Percentiles rank a stretch among this genome's conserved stretches.
Evolutionary conservation across 2,888 invertebrate species (phyloP).

Genomic region (Ophioninae sp.): DNA sequence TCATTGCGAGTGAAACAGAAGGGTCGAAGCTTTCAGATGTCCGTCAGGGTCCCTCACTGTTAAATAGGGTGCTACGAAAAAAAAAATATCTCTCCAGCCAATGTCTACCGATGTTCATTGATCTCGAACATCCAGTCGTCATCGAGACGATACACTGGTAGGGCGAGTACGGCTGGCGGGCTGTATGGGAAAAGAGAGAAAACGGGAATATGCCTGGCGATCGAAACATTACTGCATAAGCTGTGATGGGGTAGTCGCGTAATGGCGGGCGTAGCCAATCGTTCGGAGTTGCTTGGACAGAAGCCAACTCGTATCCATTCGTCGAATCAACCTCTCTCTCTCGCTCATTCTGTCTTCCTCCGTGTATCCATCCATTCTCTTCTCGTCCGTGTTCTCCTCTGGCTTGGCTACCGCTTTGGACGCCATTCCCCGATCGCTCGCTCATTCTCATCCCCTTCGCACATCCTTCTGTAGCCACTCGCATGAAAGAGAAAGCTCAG

Average conservation of each 20-base stretch:
- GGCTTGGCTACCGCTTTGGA: conserved; percentile 30
- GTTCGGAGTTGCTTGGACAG: conserved; percentile 77
- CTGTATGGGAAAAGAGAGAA: conserved; percentile 39
- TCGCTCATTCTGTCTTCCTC: conserved; percentile 34
- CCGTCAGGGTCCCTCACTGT: too few species aligned
- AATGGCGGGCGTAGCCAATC: conserved; percentile 72
- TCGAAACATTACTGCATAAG: conserved; percentile 63
- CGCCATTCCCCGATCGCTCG: conserved; percentile 33
- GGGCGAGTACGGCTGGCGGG: conserved; percentile 35
- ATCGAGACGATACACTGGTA: conserved; percentile 33
- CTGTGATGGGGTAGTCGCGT: conserved; percentile 51
- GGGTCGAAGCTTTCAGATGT: too few species aligned
- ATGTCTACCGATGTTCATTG: conserved; percentile 17
- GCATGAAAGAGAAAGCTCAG: conserved; percentile 37
- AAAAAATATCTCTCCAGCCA: too few species aligned
- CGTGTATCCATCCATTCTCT: conserved; percentile 16
- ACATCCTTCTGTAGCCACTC: conserved; percentile 16
- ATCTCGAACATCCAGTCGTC: conserved; percentile 17
- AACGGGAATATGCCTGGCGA: conserved; percentile 37
- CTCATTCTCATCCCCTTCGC: conserved; percentile 6
- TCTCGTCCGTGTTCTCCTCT: conserved; percentile 35
- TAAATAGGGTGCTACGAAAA: too few species aligned
- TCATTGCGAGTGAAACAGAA: too few species aligned
- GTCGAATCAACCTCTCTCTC: conserved; percentile 62
- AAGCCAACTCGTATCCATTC: conserved; percentile 73